Conservation (phyloP, 1,140 invertebrate species). For the Paralvinella palmiformis region DNA sequence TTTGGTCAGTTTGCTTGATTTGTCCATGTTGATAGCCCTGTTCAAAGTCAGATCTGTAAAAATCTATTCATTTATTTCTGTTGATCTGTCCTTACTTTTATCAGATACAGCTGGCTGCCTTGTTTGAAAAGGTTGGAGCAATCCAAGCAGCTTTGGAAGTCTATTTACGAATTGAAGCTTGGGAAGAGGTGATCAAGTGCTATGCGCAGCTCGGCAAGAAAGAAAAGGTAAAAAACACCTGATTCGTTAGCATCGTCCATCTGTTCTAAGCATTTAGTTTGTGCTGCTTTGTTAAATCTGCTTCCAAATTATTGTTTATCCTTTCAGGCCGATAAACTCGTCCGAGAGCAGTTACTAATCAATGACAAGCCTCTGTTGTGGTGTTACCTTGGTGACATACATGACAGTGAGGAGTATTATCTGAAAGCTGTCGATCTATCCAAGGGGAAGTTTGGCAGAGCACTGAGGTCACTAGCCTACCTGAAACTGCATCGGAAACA, state of each 20-base stretch:
- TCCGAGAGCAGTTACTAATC: conserved; percentile 71
- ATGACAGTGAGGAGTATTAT: conserved; percentile 64
- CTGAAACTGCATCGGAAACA: conserved; percentile 34
- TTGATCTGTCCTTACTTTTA: no score
- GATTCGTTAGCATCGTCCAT: neutral
- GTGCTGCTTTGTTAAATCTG: neutral
- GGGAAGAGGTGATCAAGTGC: conserved; percentile 89
- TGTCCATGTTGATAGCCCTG: no score
- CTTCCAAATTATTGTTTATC: neutral
- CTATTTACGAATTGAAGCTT: conserved; percentile 72
- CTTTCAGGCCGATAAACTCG: conserved; percentile 74
- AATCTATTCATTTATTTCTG: no score
- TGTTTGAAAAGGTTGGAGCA: conserved; percentile 73
- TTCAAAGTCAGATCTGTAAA: no score
- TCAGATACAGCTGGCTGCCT: conserved; percentile 65
- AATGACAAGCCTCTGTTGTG: conserved; percentile 78
- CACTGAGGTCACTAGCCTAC: conserved; percentile 40
- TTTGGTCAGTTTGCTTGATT: no score
- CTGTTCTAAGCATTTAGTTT: neutral
- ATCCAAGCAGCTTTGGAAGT: conserved; percentile 80
- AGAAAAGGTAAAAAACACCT: conserved; percentile 62
- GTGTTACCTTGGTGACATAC: conserved; percentile 82
- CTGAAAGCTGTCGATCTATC: conserved; percentile 87
- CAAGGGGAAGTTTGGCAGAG: conserved; percentile 45
- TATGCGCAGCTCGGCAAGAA: conserved; percentile 74